Conservation (phyloP, 1,140 invertebrate genomes). For the Propsilocerus akamusi region DNA sequence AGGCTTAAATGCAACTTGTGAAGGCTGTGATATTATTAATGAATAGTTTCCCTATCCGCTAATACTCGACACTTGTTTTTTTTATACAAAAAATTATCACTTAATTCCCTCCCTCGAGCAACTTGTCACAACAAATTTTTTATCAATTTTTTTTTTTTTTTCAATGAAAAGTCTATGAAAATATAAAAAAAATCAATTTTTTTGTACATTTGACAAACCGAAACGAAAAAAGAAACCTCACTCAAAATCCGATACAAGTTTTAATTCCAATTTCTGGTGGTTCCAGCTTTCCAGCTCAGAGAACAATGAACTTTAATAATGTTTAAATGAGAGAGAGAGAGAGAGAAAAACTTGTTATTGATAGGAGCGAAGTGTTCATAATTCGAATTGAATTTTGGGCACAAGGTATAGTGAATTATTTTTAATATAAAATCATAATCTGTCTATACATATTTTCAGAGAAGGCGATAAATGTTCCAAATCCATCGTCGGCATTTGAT, state of each 20-base stretch:
- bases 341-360: constrained; percentile 6
- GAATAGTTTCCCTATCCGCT: background rate
- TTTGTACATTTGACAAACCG: background rate
- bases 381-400: constrained; percentile 7
- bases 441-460: background rate
- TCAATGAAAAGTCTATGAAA: background rate
- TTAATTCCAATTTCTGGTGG: background rate
- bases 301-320: background rate
- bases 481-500: too few species aligned
- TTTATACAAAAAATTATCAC: background rate
- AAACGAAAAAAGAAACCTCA: background rate
- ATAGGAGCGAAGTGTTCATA: constrained; percentile 9
- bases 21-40: background rate
- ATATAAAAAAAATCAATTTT: background rate
- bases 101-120: background rate
- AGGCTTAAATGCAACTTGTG: background rate
- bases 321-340: constrained; percentile 8
- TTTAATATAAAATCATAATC: background rate
- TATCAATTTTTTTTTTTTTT: background rate
- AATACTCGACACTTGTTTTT: background rate
- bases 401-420: constrained; percentile 6
- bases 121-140: background rate
- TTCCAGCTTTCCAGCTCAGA: background rate
- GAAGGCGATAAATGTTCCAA: too few species aligned
- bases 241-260: background rate